phyloP scores from a whole-genome alignment of 2,113 vertebrate genomes.

The Notiomystis cincta region DNA sequence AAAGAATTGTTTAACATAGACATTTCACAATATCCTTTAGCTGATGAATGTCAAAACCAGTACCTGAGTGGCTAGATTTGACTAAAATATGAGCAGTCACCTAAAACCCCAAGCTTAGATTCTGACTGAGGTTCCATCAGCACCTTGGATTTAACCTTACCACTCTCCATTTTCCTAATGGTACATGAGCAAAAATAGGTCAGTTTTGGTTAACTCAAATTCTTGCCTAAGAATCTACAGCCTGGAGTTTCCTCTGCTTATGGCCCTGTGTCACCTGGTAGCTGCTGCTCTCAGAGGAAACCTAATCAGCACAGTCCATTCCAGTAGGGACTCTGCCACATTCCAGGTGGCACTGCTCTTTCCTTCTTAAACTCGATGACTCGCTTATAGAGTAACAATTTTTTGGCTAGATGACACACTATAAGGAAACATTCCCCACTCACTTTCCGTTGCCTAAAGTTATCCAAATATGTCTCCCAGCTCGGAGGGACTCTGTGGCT shows the following conservation, averaged over 20 bases:
- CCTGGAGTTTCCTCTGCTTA: background rate
- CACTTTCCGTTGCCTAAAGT: background rate
- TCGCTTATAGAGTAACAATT: background rate
- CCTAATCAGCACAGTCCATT: background rate
- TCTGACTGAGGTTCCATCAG: background rate
- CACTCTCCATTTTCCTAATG: background rate
- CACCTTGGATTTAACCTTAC: background rate
- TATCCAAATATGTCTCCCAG: background rate
- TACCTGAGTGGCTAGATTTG: background rate
- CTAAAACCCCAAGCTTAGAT: background rate
- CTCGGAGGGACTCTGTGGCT: background rate
- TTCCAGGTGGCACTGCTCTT: background rate
- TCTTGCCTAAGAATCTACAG: background rate
- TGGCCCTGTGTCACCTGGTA: background rate
- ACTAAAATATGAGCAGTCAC: background rate
- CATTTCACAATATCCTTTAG: background rate
- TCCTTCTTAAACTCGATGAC: background rate
- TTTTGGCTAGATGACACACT: background rate
- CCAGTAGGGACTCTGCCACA: no score
- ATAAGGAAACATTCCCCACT: background rate
- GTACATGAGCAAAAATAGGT: background rate
- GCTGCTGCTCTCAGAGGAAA: background rate
- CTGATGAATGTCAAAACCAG: background rate
- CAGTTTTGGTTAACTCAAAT: background rate
- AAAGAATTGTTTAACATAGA: background rate